These are phyloP conservation scores for Delphinus delphis DNA, from an alignment of 2,113 vertebrate species.

Conservation along the genomic window DNA sequence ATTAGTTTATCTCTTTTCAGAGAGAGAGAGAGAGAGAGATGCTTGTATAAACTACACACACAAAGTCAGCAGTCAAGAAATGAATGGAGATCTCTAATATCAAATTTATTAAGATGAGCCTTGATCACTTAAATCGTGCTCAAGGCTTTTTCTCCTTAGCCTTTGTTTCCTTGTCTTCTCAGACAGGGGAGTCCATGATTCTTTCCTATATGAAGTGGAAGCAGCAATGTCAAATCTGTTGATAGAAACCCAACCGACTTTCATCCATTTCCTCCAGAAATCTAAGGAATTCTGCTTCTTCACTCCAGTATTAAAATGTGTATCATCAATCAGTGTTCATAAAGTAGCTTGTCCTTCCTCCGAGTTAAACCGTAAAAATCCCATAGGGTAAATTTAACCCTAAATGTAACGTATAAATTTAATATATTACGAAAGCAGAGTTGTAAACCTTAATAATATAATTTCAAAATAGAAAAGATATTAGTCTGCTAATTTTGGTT, in stretches of 20 bases:
- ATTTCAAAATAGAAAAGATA: background rate
- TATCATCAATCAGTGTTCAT: background rate
- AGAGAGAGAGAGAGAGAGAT: background rate
- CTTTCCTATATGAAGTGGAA: background rate
- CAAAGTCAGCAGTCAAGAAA: background rate
- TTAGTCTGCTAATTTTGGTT: background rate
- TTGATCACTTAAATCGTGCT: background rate
- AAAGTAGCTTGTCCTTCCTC: background rate
- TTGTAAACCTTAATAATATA: background rate
- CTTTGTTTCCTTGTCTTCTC: background rate
- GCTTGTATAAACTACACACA: background rate
- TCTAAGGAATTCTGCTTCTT: background rate
- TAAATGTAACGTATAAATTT: background rate
- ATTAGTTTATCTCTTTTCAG: background rate
- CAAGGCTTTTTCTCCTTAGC: background rate
- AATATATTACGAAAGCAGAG: background rate
- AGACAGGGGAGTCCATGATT: background rate
- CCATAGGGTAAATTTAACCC: background rate
- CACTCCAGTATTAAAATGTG: background rate
- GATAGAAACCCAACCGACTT: background rate
- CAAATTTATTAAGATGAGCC: background rate
- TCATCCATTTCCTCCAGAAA: background rate
- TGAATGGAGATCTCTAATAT: background rate
- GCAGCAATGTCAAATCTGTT: background rate
- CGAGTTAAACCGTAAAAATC: background rate